Percentiles rank a stretch among this genome's conserved stretches.
Conservation (phyloP, 2,113 vertebrate species). For the Empidonax traillii region DNA sequence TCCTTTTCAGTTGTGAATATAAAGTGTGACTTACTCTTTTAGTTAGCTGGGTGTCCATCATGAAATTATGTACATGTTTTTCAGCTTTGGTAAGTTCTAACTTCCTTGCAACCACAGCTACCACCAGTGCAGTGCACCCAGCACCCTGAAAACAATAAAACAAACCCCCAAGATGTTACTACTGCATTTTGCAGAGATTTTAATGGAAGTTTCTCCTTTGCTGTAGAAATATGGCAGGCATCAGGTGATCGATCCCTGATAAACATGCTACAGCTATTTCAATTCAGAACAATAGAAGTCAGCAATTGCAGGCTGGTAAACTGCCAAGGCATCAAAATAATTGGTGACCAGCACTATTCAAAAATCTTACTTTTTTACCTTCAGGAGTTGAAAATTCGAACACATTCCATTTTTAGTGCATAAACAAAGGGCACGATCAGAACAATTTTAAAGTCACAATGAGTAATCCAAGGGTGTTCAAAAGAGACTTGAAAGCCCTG, state of each 20-base stretch:
- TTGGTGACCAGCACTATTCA: not conserved
- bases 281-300: not conserved
- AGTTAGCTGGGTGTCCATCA: slow-evolving; percentile 98
- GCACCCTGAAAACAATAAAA: slow-evolving; percentile 82
- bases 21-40: slow-evolving; percentile 86
- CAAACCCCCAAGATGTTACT: not conserved
- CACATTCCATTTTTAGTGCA: not conserved
- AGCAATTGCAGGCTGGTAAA: not conserved
- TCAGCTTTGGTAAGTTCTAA: slow-evolving; percentile 99
- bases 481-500: not conserved
- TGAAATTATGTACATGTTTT: slow-evolving; percentile 98
- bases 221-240: not conserved
- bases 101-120: slow-evolving; percentile 95
- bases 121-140: slow-evolving; percentile 95
- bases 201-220: not conserved
- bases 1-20: not conserved
- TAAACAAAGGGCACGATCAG: not conserved
- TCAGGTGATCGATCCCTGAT: not conserved
- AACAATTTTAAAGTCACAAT: not conserved
- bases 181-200: not conserved
- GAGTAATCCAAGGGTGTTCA: not conserved
- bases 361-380: not conserved
- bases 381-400: not conserved
- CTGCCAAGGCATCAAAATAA: not conserved
- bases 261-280: not conserved